Base-by-base conservation (phyloP, 2,797 vertebrate species). In the Champsocephalus esox region DNA sequence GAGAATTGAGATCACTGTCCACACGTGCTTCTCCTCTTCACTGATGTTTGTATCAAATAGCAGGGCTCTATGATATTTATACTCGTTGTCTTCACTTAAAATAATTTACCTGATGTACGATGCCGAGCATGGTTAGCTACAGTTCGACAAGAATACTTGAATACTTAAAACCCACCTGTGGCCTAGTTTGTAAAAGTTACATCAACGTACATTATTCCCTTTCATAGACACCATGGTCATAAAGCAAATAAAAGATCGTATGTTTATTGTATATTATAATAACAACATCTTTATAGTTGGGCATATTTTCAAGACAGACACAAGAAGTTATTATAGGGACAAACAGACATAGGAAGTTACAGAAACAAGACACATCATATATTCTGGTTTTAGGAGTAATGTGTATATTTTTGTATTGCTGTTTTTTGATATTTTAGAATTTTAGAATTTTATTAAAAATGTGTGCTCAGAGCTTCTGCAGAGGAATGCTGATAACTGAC, bases 171-270 rank as follows among this genome's bases (percentile, higher is more conserved):
- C 28, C 6, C 28, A 28, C 4, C 28, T 28, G 28, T 28, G 28
- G 4, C 28, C 28, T 28, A 45, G n/a, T 71, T 55, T 55, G 19
- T 34, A 28, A 2, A 50, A 59, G 32, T 19, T 28, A 9, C 4
- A 21, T 9, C 12, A 50, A 32, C 2, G 1, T 57, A 43, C 3
- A 19, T 38, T 17, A 12, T 66, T 59, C 19, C 44, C 52, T 65
- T 57, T 43, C 34, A 41, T 38, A 14, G 24, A 46, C 7, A 63
- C 48, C 13, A 54, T 14, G 11, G 19, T 44, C 50, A 41, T 71
- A 38, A 44, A 73, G 58, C 50, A 46, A 57, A 73, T 14, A 2
- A n/a, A 5, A 57, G 10, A 44, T 61, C 3, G 28, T 69, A 11
- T 45, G 61, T 9, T 28, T 11, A 63, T 24, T 62, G 5, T 24